These are phyloP conservation scores for Tetramorium alpestre DNA, from an alignment of 1,140 invertebrate species.

Conservation along the genomic window DNA sequence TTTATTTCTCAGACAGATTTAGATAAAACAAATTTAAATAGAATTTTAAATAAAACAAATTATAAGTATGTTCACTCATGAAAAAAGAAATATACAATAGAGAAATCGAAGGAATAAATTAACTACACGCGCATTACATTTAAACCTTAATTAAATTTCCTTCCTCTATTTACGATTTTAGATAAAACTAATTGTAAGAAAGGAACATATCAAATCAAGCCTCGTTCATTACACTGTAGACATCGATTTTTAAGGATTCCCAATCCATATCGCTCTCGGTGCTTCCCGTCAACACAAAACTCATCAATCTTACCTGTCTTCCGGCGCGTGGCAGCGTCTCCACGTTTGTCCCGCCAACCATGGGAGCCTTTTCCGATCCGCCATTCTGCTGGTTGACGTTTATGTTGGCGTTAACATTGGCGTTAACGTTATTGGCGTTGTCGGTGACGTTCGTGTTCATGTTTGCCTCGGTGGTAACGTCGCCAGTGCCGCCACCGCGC, in stretches of 20 bases:
- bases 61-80: not conserved
- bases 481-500: constrained; percentile 74
- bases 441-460: constrained; percentile 68
- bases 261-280: not conserved
- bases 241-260: not conserved
- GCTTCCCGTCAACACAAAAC: not conserved
- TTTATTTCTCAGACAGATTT: not conserved
- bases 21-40: not conserved
- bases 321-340: constrained; percentile 87
- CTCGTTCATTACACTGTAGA: not conserved
- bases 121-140: not conserved
- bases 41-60: not conserved
- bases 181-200: not conserved
- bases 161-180: not conserved
- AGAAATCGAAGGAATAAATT: not conserved
- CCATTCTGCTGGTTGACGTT: constrained; percentile 84
- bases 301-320: constrained; percentile 85
- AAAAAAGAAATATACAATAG: not conserved
- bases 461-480: constrained; percentile 65
- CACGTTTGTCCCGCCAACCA: constrained; percentile 88
- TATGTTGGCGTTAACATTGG: constrained; percentile 83
- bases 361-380: constrained; percentile 86
- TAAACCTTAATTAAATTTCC: not conserved
- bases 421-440: constrained; percentile 72
- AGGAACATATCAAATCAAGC: not conserved